Conservation (phyloP, 1,140 invertebrate species). For the Camponotus pennsylvanicus region DNA sequence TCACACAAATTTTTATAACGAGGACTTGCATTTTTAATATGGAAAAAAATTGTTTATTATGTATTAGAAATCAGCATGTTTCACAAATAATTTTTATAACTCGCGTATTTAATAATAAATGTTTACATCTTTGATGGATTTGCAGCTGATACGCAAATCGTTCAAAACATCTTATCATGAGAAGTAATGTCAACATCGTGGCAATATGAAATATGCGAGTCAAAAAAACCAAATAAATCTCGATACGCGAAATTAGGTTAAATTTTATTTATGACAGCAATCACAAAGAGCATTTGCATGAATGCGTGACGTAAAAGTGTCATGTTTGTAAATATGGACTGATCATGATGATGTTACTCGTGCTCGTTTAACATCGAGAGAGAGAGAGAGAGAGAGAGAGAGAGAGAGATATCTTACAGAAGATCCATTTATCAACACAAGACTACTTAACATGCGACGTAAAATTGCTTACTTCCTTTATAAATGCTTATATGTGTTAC, state of each 20-base stretch:
- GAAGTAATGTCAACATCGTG: too few relatives aligned
- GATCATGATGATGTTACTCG: not conserved
- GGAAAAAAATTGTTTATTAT: too few relatives aligned
- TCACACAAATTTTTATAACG: too few relatives aligned
- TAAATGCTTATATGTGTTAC: not conserved
- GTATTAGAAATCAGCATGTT: too few relatives aligned
- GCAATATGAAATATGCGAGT: not conserved
- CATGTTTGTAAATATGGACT: constrained; percentile 43
- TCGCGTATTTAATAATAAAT: too few relatives aligned
- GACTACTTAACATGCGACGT: not conserved
- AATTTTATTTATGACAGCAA: not conserved
- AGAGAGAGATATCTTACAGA: too few relatives aligned
- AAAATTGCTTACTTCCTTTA: not conserved
- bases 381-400: too few relatives aligned
- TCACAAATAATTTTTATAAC: too few relatives aligned
- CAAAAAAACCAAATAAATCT: not conserved
- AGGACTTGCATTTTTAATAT: too few relatives aligned
- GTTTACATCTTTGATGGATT: too few relatives aligned
- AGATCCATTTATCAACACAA: not conserved
- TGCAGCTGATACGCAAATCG: too few relatives aligned
- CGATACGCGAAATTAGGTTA: not conserved
- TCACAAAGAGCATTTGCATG: not conserved
- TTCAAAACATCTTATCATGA: too few relatives aligned
- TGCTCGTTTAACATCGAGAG: not conserved
- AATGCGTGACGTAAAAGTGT: not conserved